Base-by-base conservation (phyloP, 2,888 invertebrate species). In the Clusia tigrina region DNA sequence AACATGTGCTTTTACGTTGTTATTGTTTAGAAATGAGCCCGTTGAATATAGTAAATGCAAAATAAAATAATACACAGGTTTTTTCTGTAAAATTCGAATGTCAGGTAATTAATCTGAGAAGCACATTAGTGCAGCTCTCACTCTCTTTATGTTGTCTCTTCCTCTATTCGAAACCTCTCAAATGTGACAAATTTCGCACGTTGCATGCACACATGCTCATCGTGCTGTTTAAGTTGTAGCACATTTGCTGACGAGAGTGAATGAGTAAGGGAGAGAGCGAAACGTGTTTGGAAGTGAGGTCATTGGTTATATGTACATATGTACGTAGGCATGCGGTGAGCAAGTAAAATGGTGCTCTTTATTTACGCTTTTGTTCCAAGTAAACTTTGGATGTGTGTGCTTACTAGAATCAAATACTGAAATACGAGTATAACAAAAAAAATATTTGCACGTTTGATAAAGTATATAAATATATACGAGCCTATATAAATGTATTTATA, bases 11-110 rank as follows among this genome's bases (percentile, higher is more conserved):
- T 42, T 46, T 58, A 52, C 37, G 70, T 75, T 75, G 74, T 75
- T 75, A 74, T 77, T 75, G 74, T 75, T 75, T 75, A 77, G 76
- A 76, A 75, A 70, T 76, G 74, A 63, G 51, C 37, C n/a, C n/a
- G 32, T n/a, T 42, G 9, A 17, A 6, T n/a, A 9, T 6, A 32
- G 32, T 12, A 12, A 32, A 12, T 12, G 32, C 53, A 6, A 2
- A 24, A 1, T 24, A 10, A 1, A 23, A 53, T 22, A n/a, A n/a
- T n/a, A n/a, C n/a, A n/a, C n/a, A n/a, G n/a, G n/a, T n/a, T n/a
- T n/a, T n/a, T n/a, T n/a, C n/a, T n/a, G n/a, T n/a, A n/a, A n/a
- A n/a, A n/a, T n/a, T n/a, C n/a, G n/a, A n/a, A n/a, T n/a, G n/a
- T n/a, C n/a, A n/a, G n/a, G n/a, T n/a, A n/a, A n/a, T n/a, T n/a